Conservation (phyloP, 1,140 invertebrate species). For the Drosophila dunni region DNA sequence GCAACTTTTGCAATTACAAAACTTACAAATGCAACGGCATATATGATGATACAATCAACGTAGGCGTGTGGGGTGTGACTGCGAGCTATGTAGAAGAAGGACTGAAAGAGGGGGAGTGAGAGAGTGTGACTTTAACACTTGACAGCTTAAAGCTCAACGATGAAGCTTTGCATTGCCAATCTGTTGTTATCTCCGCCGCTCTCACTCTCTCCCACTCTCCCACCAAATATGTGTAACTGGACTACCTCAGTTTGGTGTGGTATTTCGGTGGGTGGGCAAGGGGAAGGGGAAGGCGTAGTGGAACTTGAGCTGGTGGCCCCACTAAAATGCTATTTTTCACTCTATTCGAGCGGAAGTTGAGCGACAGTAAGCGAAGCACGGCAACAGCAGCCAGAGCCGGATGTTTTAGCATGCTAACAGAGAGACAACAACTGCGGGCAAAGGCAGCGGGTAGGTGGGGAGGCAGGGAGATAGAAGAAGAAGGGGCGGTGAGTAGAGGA, state of each 20-base stretch:
- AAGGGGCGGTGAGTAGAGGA: too few relatives aligned
- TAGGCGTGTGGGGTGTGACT: background rate
- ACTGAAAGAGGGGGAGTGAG: background rate
- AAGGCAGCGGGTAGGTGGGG: constrained; percentile 21
- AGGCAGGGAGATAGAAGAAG: too few relatives aligned
- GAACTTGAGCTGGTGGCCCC: constrained; percentile 51
- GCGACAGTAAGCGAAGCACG: constrained; percentile 61
- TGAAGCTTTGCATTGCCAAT: constrained; percentile 56
- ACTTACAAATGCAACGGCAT: constrained; percentile 60
- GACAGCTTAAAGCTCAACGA: constrained; percentile 45
- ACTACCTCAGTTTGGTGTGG: constrained; percentile 12
- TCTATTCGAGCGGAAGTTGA: constrained; percentile 79
- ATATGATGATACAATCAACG: constrained; percentile 43
- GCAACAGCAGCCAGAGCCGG: constrained; percentile 56
- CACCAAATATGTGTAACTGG: constrained; percentile 15
- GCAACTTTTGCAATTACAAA: constrained; percentile 76
- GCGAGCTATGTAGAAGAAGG: background rate
- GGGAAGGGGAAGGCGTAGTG: constrained; percentile 21
- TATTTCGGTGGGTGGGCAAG: constrained; percentile 13
- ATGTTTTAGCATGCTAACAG: constrained; percentile 75
- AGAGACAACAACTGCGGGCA: constrained; percentile 46
- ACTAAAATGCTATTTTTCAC: constrained; percentile 82
- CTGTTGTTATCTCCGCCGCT: constrained; percentile 36
- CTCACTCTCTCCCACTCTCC: background rate
- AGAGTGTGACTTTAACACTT: constrained; percentile 50